Evolutionary conservation across 2,888 invertebrate genomes (phyloP).

Genomic region (Hymenopus coronatus): DNA sequence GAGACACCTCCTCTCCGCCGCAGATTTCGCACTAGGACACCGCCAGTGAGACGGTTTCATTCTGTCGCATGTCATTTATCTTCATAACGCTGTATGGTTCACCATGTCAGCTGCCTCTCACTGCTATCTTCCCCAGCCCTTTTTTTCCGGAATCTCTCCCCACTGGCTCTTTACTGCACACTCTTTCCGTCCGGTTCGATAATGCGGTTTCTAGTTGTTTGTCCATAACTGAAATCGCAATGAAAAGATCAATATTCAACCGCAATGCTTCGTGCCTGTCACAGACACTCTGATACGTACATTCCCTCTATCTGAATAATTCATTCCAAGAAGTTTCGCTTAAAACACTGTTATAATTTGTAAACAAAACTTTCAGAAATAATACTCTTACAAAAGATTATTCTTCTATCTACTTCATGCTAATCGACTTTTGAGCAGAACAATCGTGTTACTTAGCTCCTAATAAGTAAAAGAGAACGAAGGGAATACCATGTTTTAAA

Average conservation of each 20-base stretch:
- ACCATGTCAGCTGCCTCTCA: neutral
- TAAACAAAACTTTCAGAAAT: too few species aligned
- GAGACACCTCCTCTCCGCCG: neutral
- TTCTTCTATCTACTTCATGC: too few species aligned
- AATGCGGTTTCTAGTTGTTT: neutral
- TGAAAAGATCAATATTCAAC: neutral
- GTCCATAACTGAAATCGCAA: neutral
- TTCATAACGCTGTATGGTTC: neutral
- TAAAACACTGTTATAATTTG: too few species aligned
- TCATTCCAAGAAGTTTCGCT: too few species aligned
- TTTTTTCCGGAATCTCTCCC: neutral
- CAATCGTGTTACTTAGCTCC: too few species aligned
- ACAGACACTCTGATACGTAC: neutral
- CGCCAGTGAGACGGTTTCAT: neutral
- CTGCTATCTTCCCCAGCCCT: neutral
- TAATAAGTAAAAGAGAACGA: too few species aligned
- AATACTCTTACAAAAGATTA: too few species aligned
- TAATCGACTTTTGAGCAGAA: too few species aligned
- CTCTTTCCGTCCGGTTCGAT: neutral
- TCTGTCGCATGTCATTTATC: neutral
- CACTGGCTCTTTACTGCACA: neutral
- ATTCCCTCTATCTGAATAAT: neutral
- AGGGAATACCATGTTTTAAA: too few species aligned
- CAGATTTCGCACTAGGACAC: neutral
- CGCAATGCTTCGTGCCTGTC: neutral